Conservation (phyloP, 2,888 invertebrate genomes). For the Formica aserva region DNA sequence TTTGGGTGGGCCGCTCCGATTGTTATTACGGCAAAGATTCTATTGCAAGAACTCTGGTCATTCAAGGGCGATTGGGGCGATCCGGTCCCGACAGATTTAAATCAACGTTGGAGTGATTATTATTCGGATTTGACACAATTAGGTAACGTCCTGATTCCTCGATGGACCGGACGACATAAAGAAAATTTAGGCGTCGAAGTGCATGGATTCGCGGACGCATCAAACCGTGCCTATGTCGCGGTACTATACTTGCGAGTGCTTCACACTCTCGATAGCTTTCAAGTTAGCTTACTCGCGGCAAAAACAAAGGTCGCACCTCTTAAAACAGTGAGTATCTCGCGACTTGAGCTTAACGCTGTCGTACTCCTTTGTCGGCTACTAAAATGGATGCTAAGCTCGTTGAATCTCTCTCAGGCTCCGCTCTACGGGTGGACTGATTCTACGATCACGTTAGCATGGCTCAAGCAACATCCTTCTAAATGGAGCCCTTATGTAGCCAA, state of each 20-base stretch:
- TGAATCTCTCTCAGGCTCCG: neutral
- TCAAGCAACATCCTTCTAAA: neutral
- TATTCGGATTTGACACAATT: neutral
- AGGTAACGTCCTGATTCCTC: neutral
- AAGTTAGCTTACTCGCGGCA: neutral
- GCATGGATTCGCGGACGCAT: constrained; percentile 23
- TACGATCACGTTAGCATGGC: neutral
- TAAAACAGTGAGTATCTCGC: too few species aligned
- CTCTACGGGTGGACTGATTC: constrained; percentile 1
- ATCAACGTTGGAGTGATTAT: neutral
- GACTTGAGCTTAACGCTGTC: neutral
- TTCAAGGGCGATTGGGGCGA: neutral
- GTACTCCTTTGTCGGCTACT: neutral
- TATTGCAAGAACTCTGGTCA: neutral
- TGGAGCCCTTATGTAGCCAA: constrained; percentile 21
- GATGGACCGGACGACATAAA: neutral
- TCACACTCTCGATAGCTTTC: neutral
- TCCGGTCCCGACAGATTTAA: neutral
- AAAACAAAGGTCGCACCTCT: too few species aligned
- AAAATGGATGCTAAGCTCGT: neutral
- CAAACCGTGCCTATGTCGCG: neutral
- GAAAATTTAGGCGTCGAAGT: neutral
- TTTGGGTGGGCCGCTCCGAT: neutral
- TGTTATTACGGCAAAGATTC: neutral
- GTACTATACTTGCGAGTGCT: neutral